Percentiles rank a stretch among this genome's conserved stretches.
These are phyloP conservation scores for Dromococcyx pavoninus DNA, from an alignment of 2,797 vertebrate genomes.

Conservation along the genomic window DNA sequence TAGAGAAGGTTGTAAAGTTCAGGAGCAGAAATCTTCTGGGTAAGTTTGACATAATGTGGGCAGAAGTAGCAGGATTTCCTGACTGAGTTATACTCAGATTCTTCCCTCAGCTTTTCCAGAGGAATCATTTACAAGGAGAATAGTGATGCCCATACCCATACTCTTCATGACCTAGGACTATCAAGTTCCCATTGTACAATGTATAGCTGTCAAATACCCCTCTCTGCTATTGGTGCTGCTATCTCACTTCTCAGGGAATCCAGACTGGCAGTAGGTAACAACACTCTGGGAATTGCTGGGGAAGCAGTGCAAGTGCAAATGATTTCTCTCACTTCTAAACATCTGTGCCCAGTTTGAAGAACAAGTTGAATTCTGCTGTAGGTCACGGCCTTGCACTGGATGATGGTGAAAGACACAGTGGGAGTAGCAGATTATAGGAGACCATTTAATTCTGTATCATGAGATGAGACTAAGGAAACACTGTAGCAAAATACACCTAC, in stretches of 20 bases:
- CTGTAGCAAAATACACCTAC: not conserved
- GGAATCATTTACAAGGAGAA: not conserved
- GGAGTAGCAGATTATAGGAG: not conserved
- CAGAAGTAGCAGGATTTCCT: not conserved
- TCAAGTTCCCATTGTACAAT: not conserved
- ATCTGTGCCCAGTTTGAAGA: not conserved
- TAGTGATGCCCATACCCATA: not conserved
- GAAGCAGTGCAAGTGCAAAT: not conserved
- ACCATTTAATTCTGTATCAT: not conserved
- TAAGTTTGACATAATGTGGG: not conserved
- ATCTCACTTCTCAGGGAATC: not conserved
- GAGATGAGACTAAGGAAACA: not conserved
- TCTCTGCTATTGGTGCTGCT: not conserved
- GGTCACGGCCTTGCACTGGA: not conserved
- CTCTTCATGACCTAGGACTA: not conserved
- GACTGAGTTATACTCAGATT: not conserved
- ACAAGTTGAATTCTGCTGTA: not conserved
- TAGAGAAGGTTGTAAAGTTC: not conserved
- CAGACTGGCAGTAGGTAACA: not conserved
- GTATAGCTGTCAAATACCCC: not conserved
- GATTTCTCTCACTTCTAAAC: not conserved
- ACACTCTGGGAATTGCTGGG: not conserved
- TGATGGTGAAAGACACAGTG: accelerated
- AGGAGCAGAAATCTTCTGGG: not conserved
- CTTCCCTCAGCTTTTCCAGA: not conserved